Evolutionary conservation across 2,113 vertebrate species (phyloP).

Genomic region (Indicator maculatus): DNA sequence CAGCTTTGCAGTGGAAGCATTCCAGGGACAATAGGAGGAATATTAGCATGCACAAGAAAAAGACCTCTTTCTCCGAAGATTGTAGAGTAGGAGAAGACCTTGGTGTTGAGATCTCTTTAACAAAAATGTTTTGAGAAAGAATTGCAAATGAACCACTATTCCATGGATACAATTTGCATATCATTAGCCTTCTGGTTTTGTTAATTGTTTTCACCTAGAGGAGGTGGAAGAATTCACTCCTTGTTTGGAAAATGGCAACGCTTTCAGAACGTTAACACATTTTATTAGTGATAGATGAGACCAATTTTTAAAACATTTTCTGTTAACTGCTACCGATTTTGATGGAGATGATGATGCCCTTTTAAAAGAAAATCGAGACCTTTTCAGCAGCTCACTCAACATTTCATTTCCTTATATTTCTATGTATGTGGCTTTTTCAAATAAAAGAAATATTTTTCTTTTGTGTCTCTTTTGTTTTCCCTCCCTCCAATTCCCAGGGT

Average conservation of each 20-base stretch:
- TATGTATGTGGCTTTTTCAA: neutral
- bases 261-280: neutral
- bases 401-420: constrained; percentile 7
- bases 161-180: constrained; percentile 64
- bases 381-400: constrained; percentile 6
- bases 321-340: neutral
- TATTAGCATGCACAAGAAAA: constrained; percentile 42
- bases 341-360: constrained; percentile 13
- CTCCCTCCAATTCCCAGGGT: neutral
- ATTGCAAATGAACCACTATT: constrained; percentile 63
- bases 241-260: constrained; percentile 56
- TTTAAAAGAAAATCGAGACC: constrained; percentile 54
- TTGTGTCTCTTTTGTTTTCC: neutral
- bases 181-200: constrained; percentile 57
- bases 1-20: constrained; percentile 21
- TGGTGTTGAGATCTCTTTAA: constrained; percentile 45
- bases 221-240: constrained; percentile 57
- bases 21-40: constrained; percentile 50
- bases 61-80: constrained; percentile 23
- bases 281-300: neutral
- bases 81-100: constrained; percentile 50
- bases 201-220: constrained; percentile 66
- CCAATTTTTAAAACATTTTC: neutral
- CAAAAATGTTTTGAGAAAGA: constrained; percentile 58
- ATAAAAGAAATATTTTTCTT: neutral